These are phyloP conservation scores for Pogona vitticeps DNA, from an alignment of 2,113 vertebrate genomes.

Conservation along the genomic window DNA sequence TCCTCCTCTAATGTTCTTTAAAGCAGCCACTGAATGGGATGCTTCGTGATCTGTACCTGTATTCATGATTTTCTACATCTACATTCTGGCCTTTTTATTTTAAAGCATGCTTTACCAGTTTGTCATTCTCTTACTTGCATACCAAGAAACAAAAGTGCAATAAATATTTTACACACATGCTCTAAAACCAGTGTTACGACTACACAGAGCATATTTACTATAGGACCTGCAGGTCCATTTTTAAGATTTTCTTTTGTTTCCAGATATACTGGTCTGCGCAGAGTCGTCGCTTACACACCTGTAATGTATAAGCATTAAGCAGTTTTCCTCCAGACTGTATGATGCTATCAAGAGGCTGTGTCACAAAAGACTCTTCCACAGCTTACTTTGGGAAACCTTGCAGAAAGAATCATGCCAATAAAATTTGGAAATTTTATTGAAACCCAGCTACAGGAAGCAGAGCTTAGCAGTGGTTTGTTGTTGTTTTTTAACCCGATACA, in stretches of 20 bases:
- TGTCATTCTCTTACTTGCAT: not conserved
- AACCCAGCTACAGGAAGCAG: not conserved
- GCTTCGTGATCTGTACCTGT: not conserved
- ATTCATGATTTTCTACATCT: not conserved
- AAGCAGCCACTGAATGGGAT: not conserved
- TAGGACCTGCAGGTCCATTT: not conserved
- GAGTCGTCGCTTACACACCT: not conserved
- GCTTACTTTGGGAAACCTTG: not conserved
- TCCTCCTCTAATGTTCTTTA: slow-evolving; percentile 3
- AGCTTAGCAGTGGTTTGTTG: no score
- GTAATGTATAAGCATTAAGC: not conserved
- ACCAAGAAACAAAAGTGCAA: not conserved
- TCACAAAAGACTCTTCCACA: not conserved
- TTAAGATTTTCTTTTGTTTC: not conserved
- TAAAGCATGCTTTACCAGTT: not conserved
- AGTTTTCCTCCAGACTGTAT: not conserved
- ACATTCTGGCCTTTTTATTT: not conserved
- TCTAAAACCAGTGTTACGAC: not conserved
- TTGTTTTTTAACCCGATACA: no score
- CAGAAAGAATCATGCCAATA: not conserved
- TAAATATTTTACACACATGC: no score
- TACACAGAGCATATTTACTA: not conserved
- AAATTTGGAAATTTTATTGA: not conserved
- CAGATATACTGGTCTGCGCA: not conserved
- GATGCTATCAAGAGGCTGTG: no score